Conservation (phyloP, 2,113 vertebrate species). For the Myocastor coypus region DNA sequence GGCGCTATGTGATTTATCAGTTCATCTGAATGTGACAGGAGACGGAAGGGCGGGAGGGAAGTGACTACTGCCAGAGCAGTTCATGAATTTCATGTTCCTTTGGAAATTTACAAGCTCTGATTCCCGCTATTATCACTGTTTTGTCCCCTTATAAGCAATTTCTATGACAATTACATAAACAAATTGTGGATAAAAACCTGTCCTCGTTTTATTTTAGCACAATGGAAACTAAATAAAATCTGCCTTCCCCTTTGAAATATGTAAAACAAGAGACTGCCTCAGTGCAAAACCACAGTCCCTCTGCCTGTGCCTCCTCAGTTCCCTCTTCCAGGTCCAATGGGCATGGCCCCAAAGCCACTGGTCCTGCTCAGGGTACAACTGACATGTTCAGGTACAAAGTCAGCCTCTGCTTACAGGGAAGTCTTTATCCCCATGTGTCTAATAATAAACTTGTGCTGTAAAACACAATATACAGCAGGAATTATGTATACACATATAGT, state of each 20-base stretch:
- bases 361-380: background rate
- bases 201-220: constrained; percentile 24
- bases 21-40: background rate
- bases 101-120: background rate
- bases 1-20: constrained; percentile 58
- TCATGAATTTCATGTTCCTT: constrained; percentile 30
- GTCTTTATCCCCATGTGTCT: background rate
- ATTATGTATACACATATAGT: background rate
- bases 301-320: background rate
- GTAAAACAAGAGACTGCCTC: background rate
- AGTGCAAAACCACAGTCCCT: background rate
- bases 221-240: background rate
- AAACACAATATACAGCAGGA: background rate
- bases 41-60: constrained; percentile 1
- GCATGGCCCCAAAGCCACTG: background rate
- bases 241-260: background rate
- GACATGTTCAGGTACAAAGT: constrained; percentile 29
- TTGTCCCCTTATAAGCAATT: constrained; percentile 21
- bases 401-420: background rate
- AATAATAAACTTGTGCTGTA: background rate
- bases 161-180: background rate
- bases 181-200: background rate
- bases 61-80: background rate
- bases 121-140: background rate
- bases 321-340: background rate